Base-by-base conservation (phyloP, 1,140 invertebrate species). In the Steinernema khuongi region DNA sequence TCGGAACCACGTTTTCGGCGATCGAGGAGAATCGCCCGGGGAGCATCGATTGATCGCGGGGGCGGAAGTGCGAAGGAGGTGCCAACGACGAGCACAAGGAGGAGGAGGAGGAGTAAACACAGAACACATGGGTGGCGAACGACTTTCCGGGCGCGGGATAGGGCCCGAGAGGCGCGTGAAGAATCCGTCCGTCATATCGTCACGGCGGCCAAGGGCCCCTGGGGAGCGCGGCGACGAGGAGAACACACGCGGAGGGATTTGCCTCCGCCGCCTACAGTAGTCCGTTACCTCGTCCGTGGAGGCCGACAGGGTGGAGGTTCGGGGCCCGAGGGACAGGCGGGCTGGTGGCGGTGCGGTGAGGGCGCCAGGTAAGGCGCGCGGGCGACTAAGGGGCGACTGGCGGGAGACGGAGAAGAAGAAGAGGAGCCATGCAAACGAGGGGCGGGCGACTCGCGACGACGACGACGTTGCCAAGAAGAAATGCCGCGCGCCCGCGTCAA, bases 101-200 rank as follows among this genome's bases (percentile, higher is more conserved):
- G n/a, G n/a, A n/a, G n/a, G n/a, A n/a, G n/a, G n/a, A n/a, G n/a
- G n/a, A 60, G 26, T 60, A 60, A 60, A 60, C 50, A 60, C 14
- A 60, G 26, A 60, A 60, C 50, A 60, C 7, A 60, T 60, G 50
- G 36, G 7, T n/a, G 36, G 26, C 50, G 26, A 14, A n/a, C 26
- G 50, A 60, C 50, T 14, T 60, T 41, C 14, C 50, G 26, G 50
- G 11, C 50, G 50, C 4, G 14, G 50, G 50, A 60, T 60, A 22
- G 11, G 50, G 50, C 50, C 50, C 14, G 50, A 60, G 14, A 22
- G 50, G 14, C 50, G 50, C 50, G 50, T 26, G 50, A 60, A 60
- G 50, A 60, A 60, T 60, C 50, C 50, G 50, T 60, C 50, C 50
- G 50, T 60, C 50, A 60, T 60, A 60, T 60, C 50, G 50, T 60